Percentiles rank a stretch among this genome's conserved stretches.
These are phyloP conservation scores for Agriopis aurantiaria DNA, from an alignment of 2,888 invertebrate species.

Conservation along the genomic window DNA sequence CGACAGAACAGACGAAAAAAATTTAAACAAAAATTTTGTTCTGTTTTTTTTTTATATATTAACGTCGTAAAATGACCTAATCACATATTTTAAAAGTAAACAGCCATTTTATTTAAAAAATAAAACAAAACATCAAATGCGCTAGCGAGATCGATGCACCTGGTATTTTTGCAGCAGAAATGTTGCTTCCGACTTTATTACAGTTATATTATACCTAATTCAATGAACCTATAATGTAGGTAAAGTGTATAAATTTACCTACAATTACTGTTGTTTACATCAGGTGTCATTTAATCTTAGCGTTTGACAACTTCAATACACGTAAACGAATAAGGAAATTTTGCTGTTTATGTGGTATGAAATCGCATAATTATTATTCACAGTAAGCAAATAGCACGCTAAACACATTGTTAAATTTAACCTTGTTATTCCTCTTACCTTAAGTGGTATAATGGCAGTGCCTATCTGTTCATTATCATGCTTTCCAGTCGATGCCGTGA, in stretches of 20 bases:
- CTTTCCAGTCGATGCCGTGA: conserved; percentile 97
- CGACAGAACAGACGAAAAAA: too few relatives aligned
- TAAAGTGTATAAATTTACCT: neutral
- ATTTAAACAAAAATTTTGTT: too few relatives aligned
- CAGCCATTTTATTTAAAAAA: too few relatives aligned
- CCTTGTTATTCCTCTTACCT: conserved; percentile 80
- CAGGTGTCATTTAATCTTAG: conserved; percentile 1
- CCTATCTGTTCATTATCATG: conserved; percentile 98
- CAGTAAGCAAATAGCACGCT: conserved; percentile 1
- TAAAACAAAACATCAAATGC: too few relatives aligned
- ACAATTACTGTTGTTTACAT: neutral
- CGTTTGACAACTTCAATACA: neutral
- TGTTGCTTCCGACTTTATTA: too few relatives aligned
- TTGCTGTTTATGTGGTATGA: conserved; percentile 9
- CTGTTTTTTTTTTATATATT: too few relatives aligned
- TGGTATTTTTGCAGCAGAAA: too few relatives aligned
- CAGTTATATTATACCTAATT: neutral
- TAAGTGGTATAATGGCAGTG: conserved; percentile 93
- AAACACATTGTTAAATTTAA: conserved; percentile 3
- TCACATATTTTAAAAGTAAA: too few relatives aligned
- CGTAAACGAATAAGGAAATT: conserved; percentile 11
- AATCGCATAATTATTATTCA: conserved; percentile 9
- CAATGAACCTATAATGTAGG: neutral
- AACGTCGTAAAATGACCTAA: too few relatives aligned
- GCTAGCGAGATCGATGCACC: too few relatives aligned